A percentile compares a stretch with the other conserved stretches of the same genome.
phyloP scores from a whole-genome alignment of 2,797 vertebrate genomes.

The Intellagama lesueurii region DNA sequence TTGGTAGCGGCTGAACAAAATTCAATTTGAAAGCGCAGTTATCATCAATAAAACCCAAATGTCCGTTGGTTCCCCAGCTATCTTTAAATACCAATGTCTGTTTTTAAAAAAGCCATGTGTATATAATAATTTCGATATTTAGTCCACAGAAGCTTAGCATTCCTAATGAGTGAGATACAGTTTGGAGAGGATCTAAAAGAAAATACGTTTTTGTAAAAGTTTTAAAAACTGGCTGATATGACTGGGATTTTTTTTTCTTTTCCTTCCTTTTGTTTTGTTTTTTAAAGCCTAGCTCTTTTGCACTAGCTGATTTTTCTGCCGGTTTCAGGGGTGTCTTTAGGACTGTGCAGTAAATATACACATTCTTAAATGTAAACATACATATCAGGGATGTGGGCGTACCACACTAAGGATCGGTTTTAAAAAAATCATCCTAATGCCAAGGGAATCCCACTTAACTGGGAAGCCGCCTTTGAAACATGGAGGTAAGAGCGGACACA shows the following conservation, averaged over 20 bases:
- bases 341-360: background rate
- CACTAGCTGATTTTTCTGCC: too few relatives aligned
- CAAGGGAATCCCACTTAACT: conserved; percentile 35
- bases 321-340: background rate
- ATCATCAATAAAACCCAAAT: conserved; percentile 4
- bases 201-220: conserved; percentile 13
- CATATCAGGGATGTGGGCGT: background rate
- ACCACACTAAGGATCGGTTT: background rate
- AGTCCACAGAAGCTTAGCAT: conserved; percentile 25
- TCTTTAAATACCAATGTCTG: conserved; percentile 52
- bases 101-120: conserved; percentile 49
- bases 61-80: conserved; percentile 32
- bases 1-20: background rate
- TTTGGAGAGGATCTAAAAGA: conserved; percentile 39
- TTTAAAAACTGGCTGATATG: conserved; percentile 3
- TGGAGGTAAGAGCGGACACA: conserved; percentile 25
- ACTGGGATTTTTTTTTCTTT: conserved; percentile 46
- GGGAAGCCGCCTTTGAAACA: conserved; percentile 37
- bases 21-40: background rate
- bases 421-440: background rate
- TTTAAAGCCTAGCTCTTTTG: background rate
- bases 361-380: conserved; percentile 30
- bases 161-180: conserved; percentile 34
- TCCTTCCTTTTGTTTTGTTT: conserved; percentile 35
- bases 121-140: conserved; percentile 56